Conservation (phyloP, 1,140 invertebrate species). For the Asbolus verrucosus region DNA sequence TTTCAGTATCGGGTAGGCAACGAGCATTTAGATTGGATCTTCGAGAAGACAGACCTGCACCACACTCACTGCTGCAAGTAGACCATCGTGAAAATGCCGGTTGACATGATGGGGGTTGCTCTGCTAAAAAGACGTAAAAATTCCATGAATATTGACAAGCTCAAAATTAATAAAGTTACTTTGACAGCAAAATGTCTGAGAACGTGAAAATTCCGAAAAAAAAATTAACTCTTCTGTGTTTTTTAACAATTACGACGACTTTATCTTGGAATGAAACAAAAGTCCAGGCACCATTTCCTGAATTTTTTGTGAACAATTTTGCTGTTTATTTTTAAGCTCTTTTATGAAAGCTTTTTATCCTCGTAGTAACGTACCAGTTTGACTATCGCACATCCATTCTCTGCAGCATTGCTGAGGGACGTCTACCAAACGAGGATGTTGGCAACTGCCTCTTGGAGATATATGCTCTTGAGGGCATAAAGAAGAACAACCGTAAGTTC, state of each 20-base stretch:
- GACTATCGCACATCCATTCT: constrained; percentile 79
- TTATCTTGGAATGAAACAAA: no score
- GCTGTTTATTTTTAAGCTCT: no score
- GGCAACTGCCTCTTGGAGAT: constrained; percentile 71
- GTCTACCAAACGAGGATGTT: constrained; percentile 74
- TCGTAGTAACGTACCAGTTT: constrained; percentile 68
- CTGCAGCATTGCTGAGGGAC: constrained; percentile 77
- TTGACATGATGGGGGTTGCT: constrained; percentile 61
- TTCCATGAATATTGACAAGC: no score
- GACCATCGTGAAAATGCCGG: constrained; percentile 71
- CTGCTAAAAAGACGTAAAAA: constrained; percentile 55
- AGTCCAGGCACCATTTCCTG: no score
- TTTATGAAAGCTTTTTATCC: no score
- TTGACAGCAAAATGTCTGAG: no score
- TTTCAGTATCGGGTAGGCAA: constrained; percentile 71
- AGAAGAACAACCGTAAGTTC: constrained; percentile 79
- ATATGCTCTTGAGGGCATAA: constrained; percentile 79
- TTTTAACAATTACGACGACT: no score
- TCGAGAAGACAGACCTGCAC: constrained; percentile 73
- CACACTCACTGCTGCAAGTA: constrained; percentile 72
- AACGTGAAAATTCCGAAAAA: no score
- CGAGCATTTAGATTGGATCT: constrained; percentile 71
- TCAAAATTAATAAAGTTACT: no score
- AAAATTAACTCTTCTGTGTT: no score
- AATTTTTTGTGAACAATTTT: no score